Evolutionary conservation across 2,797 vertebrate species (phyloP).

Genomic region (Sebastolobus altivelis): DNA sequence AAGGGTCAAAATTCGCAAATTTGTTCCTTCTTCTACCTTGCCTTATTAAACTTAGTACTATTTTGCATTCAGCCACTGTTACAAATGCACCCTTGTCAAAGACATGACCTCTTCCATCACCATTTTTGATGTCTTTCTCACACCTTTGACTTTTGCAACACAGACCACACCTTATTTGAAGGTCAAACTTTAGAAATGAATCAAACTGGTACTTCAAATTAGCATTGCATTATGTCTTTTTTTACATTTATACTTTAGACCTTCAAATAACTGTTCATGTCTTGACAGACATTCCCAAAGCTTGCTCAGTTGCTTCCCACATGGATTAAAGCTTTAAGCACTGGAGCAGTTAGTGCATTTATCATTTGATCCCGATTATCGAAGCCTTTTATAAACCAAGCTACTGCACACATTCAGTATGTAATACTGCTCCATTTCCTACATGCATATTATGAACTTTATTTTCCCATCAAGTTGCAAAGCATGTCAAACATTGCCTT

Average conservation of each 20-base stretch:
- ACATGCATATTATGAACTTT: conserved; percentile 68
- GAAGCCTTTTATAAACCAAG: conserved; percentile 33
- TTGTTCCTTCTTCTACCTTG: conserved; percentile 55
- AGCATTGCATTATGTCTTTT: not conserved
- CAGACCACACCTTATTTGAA: conserved; percentile 79
- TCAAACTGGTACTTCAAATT: conserved; percentile 13
- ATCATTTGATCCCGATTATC: conserved; percentile 25
- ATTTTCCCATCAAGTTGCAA: conserved; percentile 53
- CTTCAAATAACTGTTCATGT: conserved; percentile 81
- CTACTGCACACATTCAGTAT: conserved; percentile 27
- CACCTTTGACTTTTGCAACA: conserved; percentile 70
- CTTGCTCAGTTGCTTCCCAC: conserved; percentile 69
- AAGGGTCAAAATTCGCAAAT: conserved; percentile 47
- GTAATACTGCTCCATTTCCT: conserved; percentile 42
- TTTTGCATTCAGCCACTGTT: conserved; percentile 9
- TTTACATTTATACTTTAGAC: conserved; percentile 46
- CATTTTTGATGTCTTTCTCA: conserved; percentile 24
- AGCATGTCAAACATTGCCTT: conserved; percentile 63
- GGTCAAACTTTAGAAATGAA: conserved; percentile 47
- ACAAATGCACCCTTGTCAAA: conserved; percentile 40
- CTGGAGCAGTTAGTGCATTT: conserved; percentile 64
- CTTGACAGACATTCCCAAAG: conserved; percentile 74
- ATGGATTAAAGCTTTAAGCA: conserved; percentile 72
- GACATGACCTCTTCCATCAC: conserved; percentile 56
- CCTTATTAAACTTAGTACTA: conserved; percentile 33